These are phyloP conservation scores for Harpagifer antarcticus DNA, from an alignment of 2,797 vertebrate species.

Conservation along the genomic window DNA sequence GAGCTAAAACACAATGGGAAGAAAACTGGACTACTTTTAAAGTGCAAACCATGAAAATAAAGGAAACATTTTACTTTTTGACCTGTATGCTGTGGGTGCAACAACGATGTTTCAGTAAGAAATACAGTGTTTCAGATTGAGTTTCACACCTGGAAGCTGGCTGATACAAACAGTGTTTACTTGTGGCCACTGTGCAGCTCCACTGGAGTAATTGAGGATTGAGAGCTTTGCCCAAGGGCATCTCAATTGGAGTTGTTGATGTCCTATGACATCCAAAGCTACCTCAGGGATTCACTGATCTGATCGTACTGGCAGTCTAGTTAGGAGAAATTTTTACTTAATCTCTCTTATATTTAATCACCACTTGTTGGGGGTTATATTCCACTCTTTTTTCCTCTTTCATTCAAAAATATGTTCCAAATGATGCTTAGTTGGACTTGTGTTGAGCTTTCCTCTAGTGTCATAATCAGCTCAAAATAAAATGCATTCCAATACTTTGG, in stretches of 20 bases:
- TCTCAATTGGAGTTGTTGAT: slow-evolving; percentile 58
- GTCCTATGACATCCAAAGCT: slow-evolving; percentile 29
- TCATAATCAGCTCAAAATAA: background rate
- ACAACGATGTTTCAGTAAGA: background rate
- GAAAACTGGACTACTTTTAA: background rate
- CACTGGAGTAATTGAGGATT: slow-evolving; percentile 58
- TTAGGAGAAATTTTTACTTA: background rate
- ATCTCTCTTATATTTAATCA: background rate
- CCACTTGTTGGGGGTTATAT: background rate
- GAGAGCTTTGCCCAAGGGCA: slow-evolving; percentile 63
- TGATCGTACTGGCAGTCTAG: slow-evolving; percentile 4
- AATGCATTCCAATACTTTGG: background rate
- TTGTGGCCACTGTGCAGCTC: slow-evolving; percentile 35
- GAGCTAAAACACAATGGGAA: background rate
- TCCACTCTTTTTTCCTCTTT: background rate
- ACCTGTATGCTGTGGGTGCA: background rate
- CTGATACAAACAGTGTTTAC: slow-evolving; percentile 21
- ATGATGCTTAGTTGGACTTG: background rate
- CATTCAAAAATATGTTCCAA: background rate
- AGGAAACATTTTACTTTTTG: background rate
- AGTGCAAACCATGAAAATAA: background rate
- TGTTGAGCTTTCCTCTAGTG: background rate
- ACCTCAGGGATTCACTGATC: slow-evolving; percentile 38
- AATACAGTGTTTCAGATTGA: slow-evolving; percentile 6
- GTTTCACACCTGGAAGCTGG: slow-evolving; percentile 18